These are phyloP conservation scores for Venusia cambrica DNA, from an alignment of 2,888 invertebrate species.

Conservation along the genomic window DNA sequence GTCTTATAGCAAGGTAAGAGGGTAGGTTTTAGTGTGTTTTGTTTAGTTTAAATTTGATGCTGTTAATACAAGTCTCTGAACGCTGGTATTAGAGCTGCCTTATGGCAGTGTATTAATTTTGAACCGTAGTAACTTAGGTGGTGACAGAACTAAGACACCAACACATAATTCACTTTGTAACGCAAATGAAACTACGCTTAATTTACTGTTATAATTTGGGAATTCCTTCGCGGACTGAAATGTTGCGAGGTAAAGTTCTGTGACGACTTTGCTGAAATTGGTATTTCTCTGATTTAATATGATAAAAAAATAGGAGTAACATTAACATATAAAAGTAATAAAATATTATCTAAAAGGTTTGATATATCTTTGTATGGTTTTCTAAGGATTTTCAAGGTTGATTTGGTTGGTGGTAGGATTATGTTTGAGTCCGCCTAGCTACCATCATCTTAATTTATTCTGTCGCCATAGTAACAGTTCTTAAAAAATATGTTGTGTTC, in stretches of 20 bases:
- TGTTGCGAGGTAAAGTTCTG: conserved; percentile 24
- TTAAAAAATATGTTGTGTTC: too few relatives aligned
- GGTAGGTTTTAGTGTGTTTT: conserved; percentile 34
- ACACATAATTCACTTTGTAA: conserved; percentile 78
- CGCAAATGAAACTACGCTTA: conserved; percentile 79
- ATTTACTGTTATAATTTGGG: conserved; percentile 79
- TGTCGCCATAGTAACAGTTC: too few relatives aligned
- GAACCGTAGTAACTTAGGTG: conserved; percentile 80
- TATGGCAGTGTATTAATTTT: conserved; percentile 81
- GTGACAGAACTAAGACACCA: conserved; percentile 81
- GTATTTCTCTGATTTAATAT: conserved; percentile 14
- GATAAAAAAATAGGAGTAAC: too few relatives aligned
- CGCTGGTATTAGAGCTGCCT: conserved; percentile 74
- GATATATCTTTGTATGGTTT: too few relatives aligned
- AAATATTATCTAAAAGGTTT: too few relatives aligned
- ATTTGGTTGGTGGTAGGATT: too few relatives aligned
- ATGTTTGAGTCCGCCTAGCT: too few relatives aligned
- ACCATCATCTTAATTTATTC: too few relatives aligned
- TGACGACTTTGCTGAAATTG: conserved; percentile 17
- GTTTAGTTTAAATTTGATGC: conserved; percentile 66
- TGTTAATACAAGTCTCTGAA: conserved; percentile 65
- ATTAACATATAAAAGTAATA: too few relatives aligned
- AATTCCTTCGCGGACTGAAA: conserved; percentile 68
- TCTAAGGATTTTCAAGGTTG: too few relatives aligned
- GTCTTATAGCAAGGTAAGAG: conserved; percentile 33